phyloP scores from a whole-genome alignment of 1,140 invertebrate species.

The Lordiphosa clarofinis region DNA sequence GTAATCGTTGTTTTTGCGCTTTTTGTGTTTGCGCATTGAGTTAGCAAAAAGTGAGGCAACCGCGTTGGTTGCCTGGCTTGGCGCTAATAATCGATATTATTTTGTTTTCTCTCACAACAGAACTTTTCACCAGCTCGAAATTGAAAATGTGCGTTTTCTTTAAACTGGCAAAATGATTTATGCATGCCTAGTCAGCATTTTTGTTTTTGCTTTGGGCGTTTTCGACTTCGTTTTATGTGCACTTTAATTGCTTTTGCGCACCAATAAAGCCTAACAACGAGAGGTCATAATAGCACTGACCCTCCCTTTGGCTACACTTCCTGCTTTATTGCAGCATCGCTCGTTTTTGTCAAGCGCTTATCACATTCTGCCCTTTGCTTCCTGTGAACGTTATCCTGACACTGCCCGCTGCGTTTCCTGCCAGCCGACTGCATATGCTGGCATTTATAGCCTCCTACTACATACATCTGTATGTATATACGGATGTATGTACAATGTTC shows the following conservation, averaged over 20 bases:
- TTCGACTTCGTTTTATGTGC: slow-evolving; percentile 31
- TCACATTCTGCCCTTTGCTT: slow-evolving; percentile 69
- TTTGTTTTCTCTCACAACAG: slow-evolving; percentile 64
- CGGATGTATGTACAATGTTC: no score
- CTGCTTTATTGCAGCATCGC: slow-evolving; percentile 23
- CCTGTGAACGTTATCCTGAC: slow-evolving; percentile 65
- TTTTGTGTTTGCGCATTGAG: slow-evolving; percentile 23
- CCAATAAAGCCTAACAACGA: slow-evolving; percentile 54
- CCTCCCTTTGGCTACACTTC: slow-evolving; percentile 12
- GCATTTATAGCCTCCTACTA: slow-evolving; percentile 50
- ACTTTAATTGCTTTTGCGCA: slow-evolving; percentile 57
- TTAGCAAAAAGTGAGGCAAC: slow-evolving; percentile 16
- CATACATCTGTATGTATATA: no score
- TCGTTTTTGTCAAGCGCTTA: slow-evolving; percentile 48
- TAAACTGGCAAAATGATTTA: slow-evolving; percentile 5
- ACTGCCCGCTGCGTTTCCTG: slow-evolving; percentile 52
- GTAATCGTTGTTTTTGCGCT: slow-evolving; percentile 22
- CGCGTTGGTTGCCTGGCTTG: slow-evolving; percentile 17
- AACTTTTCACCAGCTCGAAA: slow-evolving; percentile 47
- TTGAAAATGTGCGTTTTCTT: no score
- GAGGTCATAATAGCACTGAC: slow-evolving; percentile 52
- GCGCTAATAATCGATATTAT: slow-evolving; percentile 77
- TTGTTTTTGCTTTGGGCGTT: slow-evolving; percentile 14
- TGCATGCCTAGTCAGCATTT: slow-evolving; percentile 19
- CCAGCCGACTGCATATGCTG: slow-evolving; percentile 55